Conservation (phyloP, 1,140 invertebrate genomes). For the Solenopsis invicta region DNA sequence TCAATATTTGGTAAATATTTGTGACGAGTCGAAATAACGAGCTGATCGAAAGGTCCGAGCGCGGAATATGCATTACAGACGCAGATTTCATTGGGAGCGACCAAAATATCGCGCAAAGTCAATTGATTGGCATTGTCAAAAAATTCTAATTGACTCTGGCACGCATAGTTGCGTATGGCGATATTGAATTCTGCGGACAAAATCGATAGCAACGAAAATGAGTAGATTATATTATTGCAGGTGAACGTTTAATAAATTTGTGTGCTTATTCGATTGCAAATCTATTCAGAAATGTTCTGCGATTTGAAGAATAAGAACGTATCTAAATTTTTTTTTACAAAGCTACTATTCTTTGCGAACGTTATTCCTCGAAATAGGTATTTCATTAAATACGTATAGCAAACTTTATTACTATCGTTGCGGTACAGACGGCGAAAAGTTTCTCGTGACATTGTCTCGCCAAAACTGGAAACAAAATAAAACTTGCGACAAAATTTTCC, state of each 20-base stretch:
- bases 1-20: conserved; percentile 80
- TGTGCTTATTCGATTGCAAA: no score
- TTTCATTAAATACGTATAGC: conserved; percentile 40
- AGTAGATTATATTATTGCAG: background rate
- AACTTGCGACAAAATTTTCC: conserved; percentile 52
- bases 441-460: conserved; percentile 32
- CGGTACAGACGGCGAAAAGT: conserved; percentile 19
- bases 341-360: no score
- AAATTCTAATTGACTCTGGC: conserved; percentile 38
- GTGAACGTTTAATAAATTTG: conserved; percentile 9
- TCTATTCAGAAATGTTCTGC: background rate
- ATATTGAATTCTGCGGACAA: background rate
- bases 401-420: conserved; percentile 20
- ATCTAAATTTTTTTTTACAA: background rate
- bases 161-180: conserved; percentile 1
- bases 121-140: conserved; percentile 6
- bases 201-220: background rate
- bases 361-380: background rate
- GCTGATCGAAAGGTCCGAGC: conserved; percentile 45
- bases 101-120: conserved; percentile 57
- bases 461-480: conserved; percentile 48
- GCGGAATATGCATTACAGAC: conserved; percentile 66
- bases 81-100: conserved; percentile 58
- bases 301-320: background rate
- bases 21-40: conserved; percentile 75